Base-by-base conservation (phyloP, 2,113 vertebrate genomes). In the Melanerpes aurifrons region DNA sequence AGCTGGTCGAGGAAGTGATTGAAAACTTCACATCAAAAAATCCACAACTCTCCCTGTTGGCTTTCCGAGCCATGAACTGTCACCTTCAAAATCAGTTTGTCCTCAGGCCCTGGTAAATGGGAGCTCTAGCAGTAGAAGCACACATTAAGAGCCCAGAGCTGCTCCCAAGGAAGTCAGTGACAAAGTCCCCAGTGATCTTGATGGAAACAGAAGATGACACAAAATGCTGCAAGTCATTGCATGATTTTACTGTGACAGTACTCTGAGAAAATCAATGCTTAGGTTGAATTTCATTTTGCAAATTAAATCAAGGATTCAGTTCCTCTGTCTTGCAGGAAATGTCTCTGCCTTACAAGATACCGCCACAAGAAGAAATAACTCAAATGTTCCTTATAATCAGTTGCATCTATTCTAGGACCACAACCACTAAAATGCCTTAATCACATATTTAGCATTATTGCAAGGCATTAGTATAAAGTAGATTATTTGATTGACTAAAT, bases 181-280 rank as follows among this genome's bases (percentile, higher is more conserved):
- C 62, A 90, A 93, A 89, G 77, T 82, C 92, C 50, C 10, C 45
- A 69, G n/a, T 50, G 59, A 59, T 84, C 70, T 53, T 93, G 88
- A 91, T 72, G 47, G 59, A 95, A 93, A 94, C n/a, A 82, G 73
- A 90, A 92, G 26, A 29, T 94, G 95, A 80, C 90, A 94, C 31
- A 69, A 94, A 95, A 62, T 66, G 70, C 86, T 78, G 66, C 76
- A 91, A 93, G 82, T 78, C 63, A 56, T 58, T 90, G 58, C 70
- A 62, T 68, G 58, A 78, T 90, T 58, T 78, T 74, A 91, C 57
- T 80, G 50, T 66, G 58, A 87, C 76, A 86, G 62, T 62, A 62
- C 61, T 48, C 64, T 37, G 18, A 80, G 31, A 26, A 95, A 86
- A 96, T 95, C 90, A 94, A 86, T 92, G 86, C 62, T 86, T 56